phyloP scores from a whole-genome alignment of 2,888 invertebrate genomes.

The Dolichopus griseipennis region DNA sequence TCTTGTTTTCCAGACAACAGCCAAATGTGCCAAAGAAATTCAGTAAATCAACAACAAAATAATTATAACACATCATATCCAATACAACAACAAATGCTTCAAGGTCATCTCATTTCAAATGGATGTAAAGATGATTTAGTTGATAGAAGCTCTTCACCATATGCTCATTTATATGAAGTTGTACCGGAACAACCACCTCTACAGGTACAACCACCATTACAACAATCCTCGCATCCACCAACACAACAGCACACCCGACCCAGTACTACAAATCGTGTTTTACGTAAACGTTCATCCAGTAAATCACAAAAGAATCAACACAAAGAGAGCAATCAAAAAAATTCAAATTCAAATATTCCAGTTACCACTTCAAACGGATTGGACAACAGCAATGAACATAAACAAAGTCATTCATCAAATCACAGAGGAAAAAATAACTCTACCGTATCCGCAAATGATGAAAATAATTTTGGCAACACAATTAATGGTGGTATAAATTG shows the following conservation, averaged over 20 bases:
- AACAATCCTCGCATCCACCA: background rate
- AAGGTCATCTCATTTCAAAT: background rate
- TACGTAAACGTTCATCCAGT: background rate
- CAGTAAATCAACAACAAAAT: background rate
- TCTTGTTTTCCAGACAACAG: background rate
- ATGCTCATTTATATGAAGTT: slow-evolving; percentile 18
- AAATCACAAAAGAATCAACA: slow-evolving; percentile 12
- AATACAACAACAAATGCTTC: background rate
- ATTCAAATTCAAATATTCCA: slow-evolving; percentile 12
- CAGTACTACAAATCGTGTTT: background rate
- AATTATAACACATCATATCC: background rate
- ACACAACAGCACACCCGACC: background rate
- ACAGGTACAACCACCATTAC: background rate
- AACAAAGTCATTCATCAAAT: slow-evolving; percentile 17
- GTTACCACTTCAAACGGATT: background rate
- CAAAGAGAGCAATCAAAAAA: slow-evolving; percentile 16
- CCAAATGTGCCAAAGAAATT: background rate
- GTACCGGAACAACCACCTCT: slow-evolving; percentile 14
- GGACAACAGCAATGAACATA: slow-evolving; percentile 10
- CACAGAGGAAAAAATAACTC: slow-evolving; percentile 15
- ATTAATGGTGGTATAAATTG: slow-evolving; percentile 9
- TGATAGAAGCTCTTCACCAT: slow-evolving; percentile 12
- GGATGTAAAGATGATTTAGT: background rate
- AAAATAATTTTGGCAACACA: slow-evolving; percentile 9
- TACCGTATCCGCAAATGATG: slow-evolving; percentile 14